phyloP scores from a whole-genome alignment of 2,113 vertebrate species.

The Menidia beryllina region DNA sequence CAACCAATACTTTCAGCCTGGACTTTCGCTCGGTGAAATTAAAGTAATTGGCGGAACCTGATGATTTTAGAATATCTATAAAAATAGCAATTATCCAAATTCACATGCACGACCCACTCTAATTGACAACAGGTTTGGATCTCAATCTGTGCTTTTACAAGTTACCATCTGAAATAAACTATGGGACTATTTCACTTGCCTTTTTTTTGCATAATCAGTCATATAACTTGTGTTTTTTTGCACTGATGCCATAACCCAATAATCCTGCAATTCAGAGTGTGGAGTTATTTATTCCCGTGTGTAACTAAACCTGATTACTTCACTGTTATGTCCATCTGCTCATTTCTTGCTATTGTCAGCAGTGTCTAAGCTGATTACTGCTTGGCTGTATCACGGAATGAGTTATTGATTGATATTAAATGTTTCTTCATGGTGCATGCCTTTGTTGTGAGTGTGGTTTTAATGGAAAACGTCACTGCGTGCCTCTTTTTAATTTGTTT shows the following conservation, averaged over 20 bases:
- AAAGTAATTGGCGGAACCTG: not conserved
- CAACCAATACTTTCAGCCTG: too few species aligned
- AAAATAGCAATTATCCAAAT: not conserved
- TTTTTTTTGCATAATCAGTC: too few species aligned
- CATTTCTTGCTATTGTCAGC: slow-evolving; percentile 10
- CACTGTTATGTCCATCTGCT: slow-evolving; percentile 11
- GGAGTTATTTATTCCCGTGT: slow-evolving; percentile 38
- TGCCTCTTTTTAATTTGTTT: slow-evolving; percentile 28
- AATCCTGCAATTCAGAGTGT: not conserved
- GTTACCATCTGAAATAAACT: too few species aligned
- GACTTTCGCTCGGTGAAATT: not conserved
- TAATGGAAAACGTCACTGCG: slow-evolving; percentile 42
- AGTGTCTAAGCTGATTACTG: slow-evolving; percentile 29
- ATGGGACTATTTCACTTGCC: too few species aligned
- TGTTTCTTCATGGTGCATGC: slow-evolving; percentile 18
- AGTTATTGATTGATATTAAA: slow-evolving; percentile 60
- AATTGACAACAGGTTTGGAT: too few species aligned
- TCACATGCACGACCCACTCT: not conserved
- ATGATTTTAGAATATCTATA: not conserved
- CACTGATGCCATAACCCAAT: not conserved
- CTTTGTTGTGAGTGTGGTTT: slow-evolving; percentile 31
- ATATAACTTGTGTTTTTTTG: not conserved
- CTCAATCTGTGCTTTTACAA: too few species aligned
- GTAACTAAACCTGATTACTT: slow-evolving; percentile 8
- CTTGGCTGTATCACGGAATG: slow-evolving; percentile 29